Evolutionary conservation across 2,797 vertebrate species (phyloP), one percentile per base, ranked within the genome.

Genomic region (Gobio occitaniae): DNA sequence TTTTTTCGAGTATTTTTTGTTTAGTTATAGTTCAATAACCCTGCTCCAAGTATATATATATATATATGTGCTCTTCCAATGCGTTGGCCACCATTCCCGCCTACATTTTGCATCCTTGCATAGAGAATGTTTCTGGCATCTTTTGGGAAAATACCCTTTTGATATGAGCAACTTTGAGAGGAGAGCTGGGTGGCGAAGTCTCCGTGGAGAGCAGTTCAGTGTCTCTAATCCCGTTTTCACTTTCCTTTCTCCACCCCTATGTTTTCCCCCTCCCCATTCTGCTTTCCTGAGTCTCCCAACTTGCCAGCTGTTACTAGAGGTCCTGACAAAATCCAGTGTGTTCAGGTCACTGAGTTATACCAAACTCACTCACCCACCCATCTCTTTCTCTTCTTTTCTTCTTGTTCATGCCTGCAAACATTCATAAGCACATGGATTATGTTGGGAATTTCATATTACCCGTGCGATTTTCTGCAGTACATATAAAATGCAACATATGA

Each of bases 271-370:
- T 80, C 93, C 93, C 93, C 90, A 90, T 89, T 89, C 81, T 87
- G 86, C 87, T 88, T 91, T 75, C 86, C 92, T 92, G 93, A 93
- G 87, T 93, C 93, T 95, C 91, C 96, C 96, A 95, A 97, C 96
- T 97, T 96, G 97, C 97, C 98, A 99, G 98, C 98, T 99, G 98
- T 98, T 97, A 97, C 96, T 96, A 95, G 97, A 79, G 59, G 29
- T 68, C 63, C 63, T 92, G 93, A 98, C 96, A 97, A 97, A 97
- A 96, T 98, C 95, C 96, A 92, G 95, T 97, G 96, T 96, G 96
- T 97, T 95, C 95, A 96, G 96, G 96, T 95, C 96, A 79, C 61
- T 4, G 59, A 78, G 44, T 66, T 66, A 79, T 36, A 10, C 41
- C 47, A 50, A 44, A 38, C 61, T 54, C 72, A 17, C 36, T 25